Conservation (phyloP, 2,113 vertebrate species). For the Tringa solitaria region DNA sequence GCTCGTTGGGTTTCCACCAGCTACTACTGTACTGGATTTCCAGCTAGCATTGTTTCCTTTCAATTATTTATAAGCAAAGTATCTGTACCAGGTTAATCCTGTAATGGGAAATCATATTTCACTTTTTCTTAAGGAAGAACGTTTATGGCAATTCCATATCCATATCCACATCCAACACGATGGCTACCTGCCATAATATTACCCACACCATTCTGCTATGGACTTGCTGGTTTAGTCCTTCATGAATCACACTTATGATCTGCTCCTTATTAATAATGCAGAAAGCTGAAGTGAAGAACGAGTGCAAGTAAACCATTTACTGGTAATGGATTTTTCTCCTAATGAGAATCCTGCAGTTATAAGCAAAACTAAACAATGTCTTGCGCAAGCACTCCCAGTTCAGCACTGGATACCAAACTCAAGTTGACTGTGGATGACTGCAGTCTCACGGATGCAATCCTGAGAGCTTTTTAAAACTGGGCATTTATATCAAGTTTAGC, state of each 20-base stretch:
- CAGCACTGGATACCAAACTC: neutral
- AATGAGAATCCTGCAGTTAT: neutral
- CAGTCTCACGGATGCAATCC: neutral
- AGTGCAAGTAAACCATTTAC: constrained; percentile 2
- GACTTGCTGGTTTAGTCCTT: constrained; percentile 23
- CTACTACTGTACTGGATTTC: neutral
- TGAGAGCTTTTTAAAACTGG: neutral
- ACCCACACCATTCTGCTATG: neutral
- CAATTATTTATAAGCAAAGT: neutral
- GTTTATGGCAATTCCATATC: neutral
- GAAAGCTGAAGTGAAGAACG: constrained; percentile 32
- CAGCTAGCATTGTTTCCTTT: neutral
- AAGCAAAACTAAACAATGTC: neutral
- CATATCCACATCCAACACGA: neutral
- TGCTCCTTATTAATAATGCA: constrained; percentile 48
- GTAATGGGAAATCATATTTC: neutral
- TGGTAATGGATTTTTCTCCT: neutral
- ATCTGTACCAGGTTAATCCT: neutral
- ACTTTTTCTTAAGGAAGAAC: neutral
- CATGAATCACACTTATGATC: constrained; percentile 15
- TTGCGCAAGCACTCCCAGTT: neutral
- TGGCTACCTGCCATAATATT: neutral
- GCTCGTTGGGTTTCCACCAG: neutral
- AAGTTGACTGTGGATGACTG: neutral
- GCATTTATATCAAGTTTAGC: neutral